Conservation (phyloP, 2,797 vertebrate genomes). For the Molossus alvarezi region DNA sequence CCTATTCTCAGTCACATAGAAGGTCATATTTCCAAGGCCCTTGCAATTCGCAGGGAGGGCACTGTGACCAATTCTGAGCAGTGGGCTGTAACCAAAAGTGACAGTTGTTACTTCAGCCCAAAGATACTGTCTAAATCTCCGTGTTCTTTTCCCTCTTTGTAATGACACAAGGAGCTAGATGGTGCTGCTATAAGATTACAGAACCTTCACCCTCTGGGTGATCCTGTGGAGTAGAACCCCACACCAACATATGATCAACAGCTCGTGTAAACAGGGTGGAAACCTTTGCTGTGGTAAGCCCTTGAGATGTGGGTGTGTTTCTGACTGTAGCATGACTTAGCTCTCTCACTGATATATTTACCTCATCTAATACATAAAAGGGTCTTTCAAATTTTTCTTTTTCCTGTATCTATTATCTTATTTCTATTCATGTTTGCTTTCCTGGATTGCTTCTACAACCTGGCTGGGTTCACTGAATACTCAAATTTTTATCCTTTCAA, state of each 20-base stretch:
- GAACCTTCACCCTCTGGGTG: background rate
- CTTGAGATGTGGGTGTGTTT: background rate
- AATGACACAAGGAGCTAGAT: background rate
- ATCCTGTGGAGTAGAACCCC: background rate
- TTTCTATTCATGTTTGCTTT: constrained; percentile 33
- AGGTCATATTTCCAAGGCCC: background rate
- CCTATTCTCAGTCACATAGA: background rate
- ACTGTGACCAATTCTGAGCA: background rate
- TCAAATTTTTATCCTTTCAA: constrained; percentile 58
- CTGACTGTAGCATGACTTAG: background rate
- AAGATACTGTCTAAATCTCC: background rate
- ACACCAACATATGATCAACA: background rate
- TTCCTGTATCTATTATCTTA: constrained; percentile 18
- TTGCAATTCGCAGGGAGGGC: background rate
- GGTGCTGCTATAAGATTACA: background rate
- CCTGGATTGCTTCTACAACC: constrained; percentile 17
- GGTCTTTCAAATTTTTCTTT: constrained; percentile 1
- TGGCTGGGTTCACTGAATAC: constrained; percentile 15
- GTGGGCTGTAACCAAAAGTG: background rate
- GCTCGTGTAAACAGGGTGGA: background rate
- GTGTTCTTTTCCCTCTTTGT: background rate
- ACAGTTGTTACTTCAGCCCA: background rate
- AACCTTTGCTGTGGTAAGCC: background rate
- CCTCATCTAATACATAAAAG: background rate
- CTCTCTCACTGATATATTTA: background rate